Evolutionary conservation across 2,797 vertebrate genomes (phyloP).

Genomic region (Heteromormyrus szaboi): DNA sequence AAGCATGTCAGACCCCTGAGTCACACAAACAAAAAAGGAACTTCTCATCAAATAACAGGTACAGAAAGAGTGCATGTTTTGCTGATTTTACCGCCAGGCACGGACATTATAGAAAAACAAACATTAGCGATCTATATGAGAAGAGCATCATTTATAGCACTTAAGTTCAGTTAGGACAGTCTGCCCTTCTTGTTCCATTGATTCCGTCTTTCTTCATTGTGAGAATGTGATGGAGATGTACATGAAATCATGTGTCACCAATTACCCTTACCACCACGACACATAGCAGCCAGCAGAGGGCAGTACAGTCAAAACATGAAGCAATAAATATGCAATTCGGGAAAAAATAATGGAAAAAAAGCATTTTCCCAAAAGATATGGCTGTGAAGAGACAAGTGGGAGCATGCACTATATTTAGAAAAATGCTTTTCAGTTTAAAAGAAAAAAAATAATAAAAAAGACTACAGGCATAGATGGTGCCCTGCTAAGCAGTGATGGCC

Average conservation of each 20-base stretch:
- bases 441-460: no score
- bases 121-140: not conserved
- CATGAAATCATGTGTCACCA: not conserved
- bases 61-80: not conserved
- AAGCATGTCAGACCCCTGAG: not conserved
- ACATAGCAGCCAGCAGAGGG: not conserved
- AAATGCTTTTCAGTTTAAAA: not conserved
- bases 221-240: not conserved
- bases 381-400: not conserved
- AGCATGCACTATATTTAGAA: not conserved
- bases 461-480: not conserved
- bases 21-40: not conserved
- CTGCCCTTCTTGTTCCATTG: not conserved
- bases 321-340: not conserved
- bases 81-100: not conserved
- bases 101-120: not conserved
- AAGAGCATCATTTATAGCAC: not conserved
- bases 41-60: constrained; percentile 4
- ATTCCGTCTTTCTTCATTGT: not conserved
- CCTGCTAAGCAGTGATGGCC: not conserved
- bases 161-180: not conserved
- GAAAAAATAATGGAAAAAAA: not conserved
- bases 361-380: not conserved
- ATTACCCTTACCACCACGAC: not conserved
- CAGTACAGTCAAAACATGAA: not conserved